phyloP scores from a whole-genome alignment of 2,888 invertebrate species.

The Dioctria rufipes region DNA sequence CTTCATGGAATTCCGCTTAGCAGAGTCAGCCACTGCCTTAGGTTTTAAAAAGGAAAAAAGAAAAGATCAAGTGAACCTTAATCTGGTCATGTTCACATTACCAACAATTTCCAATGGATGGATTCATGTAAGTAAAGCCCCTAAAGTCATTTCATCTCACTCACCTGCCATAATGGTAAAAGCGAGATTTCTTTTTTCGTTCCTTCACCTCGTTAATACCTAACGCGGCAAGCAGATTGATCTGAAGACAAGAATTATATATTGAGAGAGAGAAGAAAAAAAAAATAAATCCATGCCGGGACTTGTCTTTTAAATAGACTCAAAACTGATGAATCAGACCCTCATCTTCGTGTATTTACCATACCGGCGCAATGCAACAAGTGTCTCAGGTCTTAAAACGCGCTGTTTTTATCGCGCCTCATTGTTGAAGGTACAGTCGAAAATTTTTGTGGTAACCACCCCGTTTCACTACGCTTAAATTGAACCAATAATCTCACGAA shows the following conservation, averaged over 20 bases:
- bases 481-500: constrained; percentile 33
- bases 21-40: not conserved
- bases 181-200: constrained; percentile 18
- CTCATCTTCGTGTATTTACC: constrained; percentile 3
- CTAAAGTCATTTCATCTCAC: constrained; percentile 35
- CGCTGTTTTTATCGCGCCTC: not conserved
- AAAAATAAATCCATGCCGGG: not conserved
- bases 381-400: not conserved
- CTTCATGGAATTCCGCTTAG: too few species aligned
- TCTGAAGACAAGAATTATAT: not conserved
- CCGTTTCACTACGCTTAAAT: constrained; percentile 25
- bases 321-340: constrained; percentile 15
- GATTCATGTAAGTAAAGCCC: constrained; percentile 10
- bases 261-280: not conserved
- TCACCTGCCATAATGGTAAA: constrained; percentile 24
- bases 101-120: not conserved
- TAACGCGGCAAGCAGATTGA: not conserved
- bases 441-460: constrained; percentile 6
- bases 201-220: not conserved
- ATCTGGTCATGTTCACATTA: constrained; percentile 24
- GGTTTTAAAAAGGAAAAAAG: not conserved
- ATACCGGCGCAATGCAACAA: constrained; percentile 16
- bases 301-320: not conserved
- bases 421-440: not conserved
- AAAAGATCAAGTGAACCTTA: constrained; percentile 13